Base-by-base conservation (phyloP, 2,888 invertebrate species). In the Cyaniris semiargus region DNA sequence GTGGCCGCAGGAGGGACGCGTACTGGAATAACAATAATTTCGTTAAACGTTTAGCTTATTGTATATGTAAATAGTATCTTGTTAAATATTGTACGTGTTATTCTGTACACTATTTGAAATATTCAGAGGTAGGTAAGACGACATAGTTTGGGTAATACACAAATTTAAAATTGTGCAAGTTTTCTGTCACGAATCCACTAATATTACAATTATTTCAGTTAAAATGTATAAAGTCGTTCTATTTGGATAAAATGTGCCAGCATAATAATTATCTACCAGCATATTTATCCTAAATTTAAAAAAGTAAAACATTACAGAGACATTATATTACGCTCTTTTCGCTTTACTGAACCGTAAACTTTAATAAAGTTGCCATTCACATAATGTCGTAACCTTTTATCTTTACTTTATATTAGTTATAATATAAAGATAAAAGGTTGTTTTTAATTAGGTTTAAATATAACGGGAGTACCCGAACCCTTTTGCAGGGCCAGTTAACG, bases 1-100 rank as follows among this genome's bases (percentile, higher is more conserved):
- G 98, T 34, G 98, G 98, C 79, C 98, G 95, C 78, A 98, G 92
- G 58, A 98, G 95, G 2, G 98, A 98, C 76, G 97, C 95, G 88
- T 98, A 98, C 98, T 98, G 94, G 95, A 83, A 81, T 23, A 77
- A 77, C 10, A 70, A 13, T 27, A 27, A 66, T 66, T 31, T 31
- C 15, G 27, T 66, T 66, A 66, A 31, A 18, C 27, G 6, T 66
- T 66, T 1, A 13, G 27, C 31, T 13, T 21, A 21, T 66, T 23
- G 66, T 66, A 18, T 66, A 31, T 15, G 27, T 66, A 27, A 66
- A 27, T 66, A 66, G 27, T 66, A 66, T 31, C 5, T 15, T 27
- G 27, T 27, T 15, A 66, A 23, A 23, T 13, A 21, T 58, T 21
- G 58, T 56, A 21, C 21, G n/a, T 6, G 18, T 53, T 38, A 10